These are phyloP conservation scores for Piprites chloris DNA, from an alignment of 2,113 vertebrate genomes.

Conservation along the genomic window DNA sequence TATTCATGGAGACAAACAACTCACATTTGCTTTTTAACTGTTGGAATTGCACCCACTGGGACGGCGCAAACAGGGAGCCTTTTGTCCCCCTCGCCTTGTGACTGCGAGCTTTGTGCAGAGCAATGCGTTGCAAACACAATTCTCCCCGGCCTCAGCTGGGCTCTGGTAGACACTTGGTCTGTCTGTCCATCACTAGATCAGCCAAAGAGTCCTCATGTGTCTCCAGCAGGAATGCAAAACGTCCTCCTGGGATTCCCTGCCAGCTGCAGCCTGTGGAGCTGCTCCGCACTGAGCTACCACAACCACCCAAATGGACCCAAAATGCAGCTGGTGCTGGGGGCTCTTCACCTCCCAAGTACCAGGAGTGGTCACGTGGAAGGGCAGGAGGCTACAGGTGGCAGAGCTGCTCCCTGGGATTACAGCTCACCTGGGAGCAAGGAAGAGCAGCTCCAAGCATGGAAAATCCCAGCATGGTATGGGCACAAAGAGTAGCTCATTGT, in stretches of 20 bases:
- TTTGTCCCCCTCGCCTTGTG: constrained; percentile 57
- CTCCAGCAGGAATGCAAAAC: not conserved
- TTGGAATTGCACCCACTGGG: constrained; percentile 45
- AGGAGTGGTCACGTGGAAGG: not conserved
- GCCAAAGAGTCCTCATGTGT: not conserved
- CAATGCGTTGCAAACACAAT: constrained; percentile 52
- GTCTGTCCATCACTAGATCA: constrained; percentile 20
- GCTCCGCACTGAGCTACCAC: not conserved
- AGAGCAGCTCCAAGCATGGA: not conserved
- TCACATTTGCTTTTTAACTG: constrained; percentile 33
- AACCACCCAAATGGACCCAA: not conserved
- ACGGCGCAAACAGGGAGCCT: constrained; percentile 52
- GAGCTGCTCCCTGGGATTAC: not conserved
- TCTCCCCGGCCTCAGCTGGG: constrained; percentile 47
- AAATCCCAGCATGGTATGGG: not conserved
- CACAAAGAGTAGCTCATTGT: not conserved
- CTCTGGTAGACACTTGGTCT: constrained; percentile 43
- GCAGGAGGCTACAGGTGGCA: fast-evolving
- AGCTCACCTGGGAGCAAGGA: not conserved
- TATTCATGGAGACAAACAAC: constrained; percentile 45
- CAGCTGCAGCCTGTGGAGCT: not conserved
- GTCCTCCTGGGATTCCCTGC: not conserved
- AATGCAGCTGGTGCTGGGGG: not conserved
- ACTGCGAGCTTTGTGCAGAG: constrained; percentile 51
- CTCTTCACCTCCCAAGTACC: not conserved